Evolutionary conservation across 2,113 vertebrate species (phyloP), one percentile per base, ranked within the genome.

Genomic region (Phalacrocorax aristotelis): DNA sequence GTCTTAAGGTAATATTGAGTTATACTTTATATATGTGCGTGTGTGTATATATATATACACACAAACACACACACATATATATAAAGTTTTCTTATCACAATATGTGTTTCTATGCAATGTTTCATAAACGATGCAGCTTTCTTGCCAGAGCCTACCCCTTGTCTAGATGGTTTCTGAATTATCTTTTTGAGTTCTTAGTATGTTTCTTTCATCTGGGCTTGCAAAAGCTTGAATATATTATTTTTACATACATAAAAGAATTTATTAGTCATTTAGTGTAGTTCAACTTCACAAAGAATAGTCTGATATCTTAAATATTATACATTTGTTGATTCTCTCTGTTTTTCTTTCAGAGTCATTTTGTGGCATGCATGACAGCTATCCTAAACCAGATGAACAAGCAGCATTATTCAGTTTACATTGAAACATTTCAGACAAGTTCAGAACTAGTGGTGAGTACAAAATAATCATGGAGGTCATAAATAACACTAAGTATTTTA

Each of bases 301-400:
- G 0, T 62, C 17, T 26, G n/a, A 0, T 49, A 20, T 38, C 10
- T 40, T 7, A 21, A 82, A 11, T 42, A 38, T 44, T 12, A 26
- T 61, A 8, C 18, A 25, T 54, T 21, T 86, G 30, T 75, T 89
- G 40, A 65, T n/a, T 87, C 26, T 89, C 42, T 83, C 85, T 94
- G 62, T 25, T 40, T 98, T 95, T 91, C 69, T 98, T 97, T 32
- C 92, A 99, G 99, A 99, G 99, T 96, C 98, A 99, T 89, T 99
- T 99, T 94, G 99, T 99, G 84, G 99, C 99, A 2, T 99, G 99
- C 88, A 99, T 99, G 99, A 99, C 99, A 44, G 99, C 99, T 0
- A 99, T 99, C 94, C 98, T 99, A 84, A 98, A 98, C 94, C 99
- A 99, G 98, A 99, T 99, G 99, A 98, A 95, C 3, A 98, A 99